Conservation (phyloP, 2,888 invertebrate genomes). For the Crepidodera aurea region DNA sequence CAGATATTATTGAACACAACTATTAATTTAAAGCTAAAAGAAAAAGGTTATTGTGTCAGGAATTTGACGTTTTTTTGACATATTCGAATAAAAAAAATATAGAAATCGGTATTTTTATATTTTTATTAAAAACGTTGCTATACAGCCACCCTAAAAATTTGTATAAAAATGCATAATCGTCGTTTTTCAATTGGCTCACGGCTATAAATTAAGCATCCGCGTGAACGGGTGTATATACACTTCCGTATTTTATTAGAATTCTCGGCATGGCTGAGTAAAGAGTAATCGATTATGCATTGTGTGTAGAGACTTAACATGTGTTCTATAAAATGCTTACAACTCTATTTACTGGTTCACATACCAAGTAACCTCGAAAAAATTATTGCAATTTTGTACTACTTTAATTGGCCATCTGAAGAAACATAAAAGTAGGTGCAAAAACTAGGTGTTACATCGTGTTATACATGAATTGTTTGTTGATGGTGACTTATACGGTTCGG, state of each 20-base stretch:
- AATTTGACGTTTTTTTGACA: too few species aligned
- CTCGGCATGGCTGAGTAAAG: conserved; percentile 44
- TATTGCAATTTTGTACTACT: conserved; percentile 44
- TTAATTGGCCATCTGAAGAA: conserved; percentile 34
- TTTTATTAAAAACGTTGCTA: too few species aligned
- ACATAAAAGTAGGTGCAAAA: conserved; percentile 32
- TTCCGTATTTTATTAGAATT: conserved; percentile 43
- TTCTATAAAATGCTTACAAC: conserved; percentile 49
- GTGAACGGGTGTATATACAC: neutral
- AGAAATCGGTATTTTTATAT: too few species aligned
- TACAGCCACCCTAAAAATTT: too few species aligned
- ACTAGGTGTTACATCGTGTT: conserved; percentile 19
- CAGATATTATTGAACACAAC: too few species aligned
- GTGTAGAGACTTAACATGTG: conserved; percentile 47
- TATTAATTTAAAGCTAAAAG: too few species aligned
- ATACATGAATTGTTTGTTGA: conserved; percentile 12
- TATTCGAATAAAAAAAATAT: too few species aligned
- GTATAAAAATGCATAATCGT: too few species aligned
- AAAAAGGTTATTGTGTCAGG: too few species aligned
- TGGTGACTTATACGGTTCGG: neutral
- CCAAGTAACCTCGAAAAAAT: conserved; percentile 48
- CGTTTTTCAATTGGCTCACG: too few species aligned
- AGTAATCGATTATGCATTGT: conserved; percentile 48
- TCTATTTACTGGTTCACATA: conserved; percentile 49
- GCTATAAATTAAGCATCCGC: neutral